phyloP scores from a whole-genome alignment of 2,113 vertebrate species.

The Clarias gariepinus region DNA sequence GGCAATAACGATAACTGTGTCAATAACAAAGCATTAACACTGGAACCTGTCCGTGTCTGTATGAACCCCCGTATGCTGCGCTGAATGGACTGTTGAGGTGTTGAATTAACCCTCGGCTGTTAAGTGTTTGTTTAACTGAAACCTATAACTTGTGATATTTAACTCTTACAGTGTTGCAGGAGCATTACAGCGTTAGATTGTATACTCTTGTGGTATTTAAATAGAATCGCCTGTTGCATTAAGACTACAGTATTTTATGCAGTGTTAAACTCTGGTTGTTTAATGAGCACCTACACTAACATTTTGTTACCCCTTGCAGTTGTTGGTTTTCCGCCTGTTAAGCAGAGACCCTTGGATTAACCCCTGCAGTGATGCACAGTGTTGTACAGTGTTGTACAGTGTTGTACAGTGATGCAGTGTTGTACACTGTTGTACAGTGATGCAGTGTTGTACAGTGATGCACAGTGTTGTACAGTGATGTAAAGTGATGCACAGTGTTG shows the following conservation, averaged over 20 bases:
- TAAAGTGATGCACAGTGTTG: too few relatives aligned
- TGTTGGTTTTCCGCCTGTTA: not conserved
- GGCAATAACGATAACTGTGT: too few relatives aligned
- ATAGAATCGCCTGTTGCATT: not conserved
- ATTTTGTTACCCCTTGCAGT: not conserved
- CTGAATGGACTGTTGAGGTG: not conserved
- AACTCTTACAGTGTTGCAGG: not conserved
- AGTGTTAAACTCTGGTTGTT: not conserved
- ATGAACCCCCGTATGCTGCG: too few relatives aligned
- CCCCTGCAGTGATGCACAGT: too few relatives aligned
- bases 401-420: too few relatives aligned
- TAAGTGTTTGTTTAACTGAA: not conserved
- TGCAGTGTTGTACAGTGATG: too few relatives aligned
- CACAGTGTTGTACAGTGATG: too few relatives aligned
- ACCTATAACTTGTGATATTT: not conserved
- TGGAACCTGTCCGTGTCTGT: not conserved
- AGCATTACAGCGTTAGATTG: not conserved
- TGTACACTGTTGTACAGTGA: too few relatives aligned
- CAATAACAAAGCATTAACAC: not conserved
- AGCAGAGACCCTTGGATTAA: not conserved
- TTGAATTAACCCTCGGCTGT: not conserved
- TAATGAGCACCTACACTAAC: not conserved
- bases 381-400: too few relatives aligned
- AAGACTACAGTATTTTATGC: not conserved
- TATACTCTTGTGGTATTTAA: not conserved